Base-by-base conservation (phyloP, 2,888 invertebrate genomes). In the Copidosoma aretas region DNA sequence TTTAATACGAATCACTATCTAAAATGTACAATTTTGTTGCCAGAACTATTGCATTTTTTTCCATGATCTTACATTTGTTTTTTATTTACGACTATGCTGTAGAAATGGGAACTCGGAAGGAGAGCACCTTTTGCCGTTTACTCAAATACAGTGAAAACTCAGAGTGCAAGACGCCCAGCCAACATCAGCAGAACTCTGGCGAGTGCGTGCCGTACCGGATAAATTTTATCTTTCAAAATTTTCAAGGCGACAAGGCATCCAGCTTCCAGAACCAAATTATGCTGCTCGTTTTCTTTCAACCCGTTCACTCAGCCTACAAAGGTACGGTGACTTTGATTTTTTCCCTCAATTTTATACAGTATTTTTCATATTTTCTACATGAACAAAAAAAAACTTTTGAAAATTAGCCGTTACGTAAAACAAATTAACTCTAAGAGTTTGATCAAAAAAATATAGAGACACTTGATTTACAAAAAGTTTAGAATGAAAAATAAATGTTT, bases 261-360 rank as follows among this genome's bases (percentile, higher is more conserved):
- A 14, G 39, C 5, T 1, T 14, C 0, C 15, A 43, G 15, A 63
- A 46, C 17, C 61, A 61, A 12, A 12, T 68, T 1, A 73, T 75
- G 70, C 60, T 75, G 41, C 71, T 77, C 1, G 67, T 71, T 32
- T 89, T 90, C 64, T 94, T 93, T 1, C 88, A 89, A 3, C 90
- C 91, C 0, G 88, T 94, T 41, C 87, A 86, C 75, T 91, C 94
- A 12, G 90, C 91, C 17, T 95, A 92, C 81, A 91, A 89, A 88
- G 88, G 95, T 94, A 85, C 84, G 85, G 19, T 52, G 5, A 41
- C 10, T 22, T 19, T 10, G 4, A 5, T 32, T 32, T 32, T 32
- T 32, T 8, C 32, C 3, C 8, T 32, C 8, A 5, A 8, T 32
- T 32, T 3, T 32, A 32, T 8, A 32, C 8, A 32, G 32, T 32